phyloP scores from a whole-genome alignment of 2,888 invertebrate genomes.

The Eupsilia transversa region DNA sequence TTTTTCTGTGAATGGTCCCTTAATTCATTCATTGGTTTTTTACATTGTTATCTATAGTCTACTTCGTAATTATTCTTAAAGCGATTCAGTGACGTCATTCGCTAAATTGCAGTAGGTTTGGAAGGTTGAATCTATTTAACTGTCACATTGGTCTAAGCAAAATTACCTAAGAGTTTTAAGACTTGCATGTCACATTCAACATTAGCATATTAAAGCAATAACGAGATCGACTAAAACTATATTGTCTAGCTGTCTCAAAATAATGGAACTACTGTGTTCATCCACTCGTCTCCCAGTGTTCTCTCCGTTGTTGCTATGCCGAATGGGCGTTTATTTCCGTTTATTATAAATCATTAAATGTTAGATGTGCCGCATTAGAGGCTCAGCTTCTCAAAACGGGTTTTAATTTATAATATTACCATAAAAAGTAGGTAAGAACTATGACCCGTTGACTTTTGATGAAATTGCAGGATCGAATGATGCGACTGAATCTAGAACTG shows the following conservation, averaged over 20 bases:
- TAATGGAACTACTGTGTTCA: slow-evolving; percentile 32
- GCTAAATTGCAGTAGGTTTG: too few species aligned
- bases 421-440: slow-evolving; percentile 52
- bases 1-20: background rate
- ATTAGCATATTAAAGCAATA: background rate
- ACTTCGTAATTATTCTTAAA: too few species aligned
- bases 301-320: slow-evolving; percentile 54
- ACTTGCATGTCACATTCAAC: background rate
- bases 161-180: background rate
- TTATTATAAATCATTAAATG: slow-evolving; percentile 67
- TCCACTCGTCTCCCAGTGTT: background rate
- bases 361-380: slow-evolving; percentile 60
- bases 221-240: too few species aligned
- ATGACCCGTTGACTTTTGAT: slow-evolving; percentile 45
- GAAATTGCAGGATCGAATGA: slow-evolving; percentile 17
- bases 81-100: too few species aligned
- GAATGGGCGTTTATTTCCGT: slow-evolving; percentile 66
- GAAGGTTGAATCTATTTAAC: too few species aligned
- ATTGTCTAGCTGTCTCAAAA: background rate
- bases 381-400: slow-evolving; percentile 56
- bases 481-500: slow-evolving; percentile 1
- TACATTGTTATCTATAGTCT: background rate
- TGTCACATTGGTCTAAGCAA: background rate
- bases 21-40: background rate
- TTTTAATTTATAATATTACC: slow-evolving; percentile 49